phyloP scores from a whole-genome alignment of 2,888 invertebrate genomes.

The Scaptomyza reducta region DNA sequence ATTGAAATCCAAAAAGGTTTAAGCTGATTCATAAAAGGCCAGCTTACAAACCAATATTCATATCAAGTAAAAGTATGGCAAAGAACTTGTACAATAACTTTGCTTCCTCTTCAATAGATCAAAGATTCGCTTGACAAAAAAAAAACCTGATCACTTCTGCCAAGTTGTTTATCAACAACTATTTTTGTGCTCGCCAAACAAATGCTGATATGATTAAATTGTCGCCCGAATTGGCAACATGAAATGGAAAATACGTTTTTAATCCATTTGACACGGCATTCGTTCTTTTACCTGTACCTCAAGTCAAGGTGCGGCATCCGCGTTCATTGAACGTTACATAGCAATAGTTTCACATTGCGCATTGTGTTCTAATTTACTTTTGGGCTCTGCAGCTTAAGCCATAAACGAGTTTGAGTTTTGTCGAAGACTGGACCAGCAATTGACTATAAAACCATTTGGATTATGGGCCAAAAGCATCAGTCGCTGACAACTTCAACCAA shows the following conservation, averaged over 20 bases:
- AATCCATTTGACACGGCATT: conserved; percentile 74
- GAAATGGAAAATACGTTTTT: conserved; percentile 47
- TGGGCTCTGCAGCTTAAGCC: conserved; percentile 53
- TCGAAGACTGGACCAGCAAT: conserved; percentile 11
- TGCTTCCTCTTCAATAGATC: background rate
- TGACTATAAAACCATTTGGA: conserved; percentile 47
- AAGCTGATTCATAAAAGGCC: too few relatives aligned
- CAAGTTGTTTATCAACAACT: conserved; percentile 11
- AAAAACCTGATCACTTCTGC: background rate
- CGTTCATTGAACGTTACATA: conserved; percentile 71
- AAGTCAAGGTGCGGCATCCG: conserved; percentile 59
- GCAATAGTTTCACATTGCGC: conserved; percentile 23
- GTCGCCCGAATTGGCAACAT: conserved; percentile 29
- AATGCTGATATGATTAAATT: conserved; percentile 33
- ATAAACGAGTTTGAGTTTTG: conserved; percentile 60
- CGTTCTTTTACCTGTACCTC: conserved; percentile 15
- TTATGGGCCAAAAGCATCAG: conserved; percentile 67
- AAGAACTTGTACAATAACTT: conserved; percentile 1
- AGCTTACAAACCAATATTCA: background rate
- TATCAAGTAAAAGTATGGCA: conserved; percentile 1
- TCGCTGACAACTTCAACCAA: conserved; percentile 48
- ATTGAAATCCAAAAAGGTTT: too few relatives aligned
- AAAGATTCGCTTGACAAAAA: background rate
- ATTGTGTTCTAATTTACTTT: conserved; percentile 70
- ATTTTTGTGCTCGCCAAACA: conserved; percentile 22